Evolutionary conservation across 1,140 invertebrate species (phyloP).

Genomic region (Acarapis woodi): DNA sequence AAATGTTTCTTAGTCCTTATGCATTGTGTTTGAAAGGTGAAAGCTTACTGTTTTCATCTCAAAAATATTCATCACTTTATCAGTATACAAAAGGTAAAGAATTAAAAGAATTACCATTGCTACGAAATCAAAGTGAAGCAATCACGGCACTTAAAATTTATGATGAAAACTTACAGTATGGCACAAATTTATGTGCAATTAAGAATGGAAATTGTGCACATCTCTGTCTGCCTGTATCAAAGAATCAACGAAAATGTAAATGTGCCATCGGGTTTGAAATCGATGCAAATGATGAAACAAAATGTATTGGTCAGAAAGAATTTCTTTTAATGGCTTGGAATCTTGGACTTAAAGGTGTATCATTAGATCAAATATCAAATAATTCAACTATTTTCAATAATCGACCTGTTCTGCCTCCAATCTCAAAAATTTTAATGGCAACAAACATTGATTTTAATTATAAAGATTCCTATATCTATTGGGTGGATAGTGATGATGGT

Average conservation of each 20-base stretch:
- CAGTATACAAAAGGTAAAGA: slow-evolving; percentile 20
- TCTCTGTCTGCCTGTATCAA: slow-evolving; percentile 36
- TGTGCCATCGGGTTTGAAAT: slow-evolving; percentile 40
- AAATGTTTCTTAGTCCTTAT: slow-evolving; percentile 15
- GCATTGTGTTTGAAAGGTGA: slow-evolving; percentile 28
- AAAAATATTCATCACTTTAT: slow-evolving; percentile 25
- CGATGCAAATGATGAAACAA: slow-evolving; percentile 22
- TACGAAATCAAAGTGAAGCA: slow-evolving; percentile 29
- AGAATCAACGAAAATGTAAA: slow-evolving; percentile 26
- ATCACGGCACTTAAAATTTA: slow-evolving; percentile 37
- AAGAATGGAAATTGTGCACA: slow-evolving; percentile 37
- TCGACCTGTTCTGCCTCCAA: slow-evolving; percentile 27
- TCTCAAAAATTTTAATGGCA: slow-evolving; percentile 41
- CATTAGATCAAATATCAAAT: slow-evolving; percentile 23
- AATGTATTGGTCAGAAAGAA: slow-evolving; percentile 25
- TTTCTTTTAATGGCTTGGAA: slow-evolving; percentile 44
- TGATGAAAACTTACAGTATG: slow-evolving; percentile 27
- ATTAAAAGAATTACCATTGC: slow-evolving; percentile 16
- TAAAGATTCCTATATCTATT: slow-evolving; percentile 33
- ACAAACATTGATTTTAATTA: slow-evolving; percentile 43
- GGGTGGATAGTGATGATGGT: slow-evolving; percentile 44
- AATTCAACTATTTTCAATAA: not conserved
- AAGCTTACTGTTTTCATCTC: slow-evolving; percentile 28
- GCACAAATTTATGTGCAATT: slow-evolving; percentile 20
- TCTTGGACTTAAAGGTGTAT: slow-evolving; percentile 38